A percentile compares a stretch with the other conserved stretches of the same genome.
Conservation (phyloP, 1,140 invertebrate species). For the Lineus longissimus region DNA sequence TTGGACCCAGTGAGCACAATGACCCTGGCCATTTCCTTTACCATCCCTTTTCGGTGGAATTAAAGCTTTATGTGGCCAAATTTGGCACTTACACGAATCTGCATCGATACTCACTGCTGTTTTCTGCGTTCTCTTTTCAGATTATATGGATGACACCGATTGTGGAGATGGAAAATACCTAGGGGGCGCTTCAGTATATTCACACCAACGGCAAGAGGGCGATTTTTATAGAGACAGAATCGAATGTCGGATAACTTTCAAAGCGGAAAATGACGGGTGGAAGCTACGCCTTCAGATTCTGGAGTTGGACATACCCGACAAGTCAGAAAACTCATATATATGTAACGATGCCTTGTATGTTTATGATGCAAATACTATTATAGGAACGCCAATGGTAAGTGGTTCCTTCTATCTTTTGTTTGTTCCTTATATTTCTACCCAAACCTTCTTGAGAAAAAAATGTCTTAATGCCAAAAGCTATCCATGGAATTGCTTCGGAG, state of each 20-base stretch:
- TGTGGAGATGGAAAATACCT: slow-evolving; percentile 38
- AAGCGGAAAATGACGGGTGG: slow-evolving; percentile 40
- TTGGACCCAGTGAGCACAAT: too few species aligned
- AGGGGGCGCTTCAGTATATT: slow-evolving; percentile 44
- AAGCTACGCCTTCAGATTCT: slow-evolving; percentile 41
- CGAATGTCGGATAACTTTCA: slow-evolving; percentile 41
- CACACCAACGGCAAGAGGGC: slow-evolving; percentile 27
- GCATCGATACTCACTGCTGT: too few species aligned
- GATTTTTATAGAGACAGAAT: slow-evolving; percentile 28
- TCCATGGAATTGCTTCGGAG: too few species aligned
- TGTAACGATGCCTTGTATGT: slow-evolving; percentile 51
- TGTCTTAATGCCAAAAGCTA: too few species aligned
- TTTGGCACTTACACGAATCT: too few species aligned
- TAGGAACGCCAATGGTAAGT: neutral
- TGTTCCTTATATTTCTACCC: too few species aligned
- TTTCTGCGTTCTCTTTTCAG: slow-evolving; percentile 30
- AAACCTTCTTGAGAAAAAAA: too few species aligned
- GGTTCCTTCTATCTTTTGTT: neutral
- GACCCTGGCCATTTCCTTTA: too few species aligned
- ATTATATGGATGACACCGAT: slow-evolving; percentile 43
- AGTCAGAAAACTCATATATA: slow-evolving; percentile 25
- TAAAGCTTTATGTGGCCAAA: too few species aligned
- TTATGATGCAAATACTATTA: slow-evolving; percentile 25
- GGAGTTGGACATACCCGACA: slow-evolving; percentile 45
- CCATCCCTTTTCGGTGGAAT: too few species aligned